Base-by-base conservation (phyloP, 1,140 invertebrate genomes). In the Pseudachorutes palmiensis region DNA sequence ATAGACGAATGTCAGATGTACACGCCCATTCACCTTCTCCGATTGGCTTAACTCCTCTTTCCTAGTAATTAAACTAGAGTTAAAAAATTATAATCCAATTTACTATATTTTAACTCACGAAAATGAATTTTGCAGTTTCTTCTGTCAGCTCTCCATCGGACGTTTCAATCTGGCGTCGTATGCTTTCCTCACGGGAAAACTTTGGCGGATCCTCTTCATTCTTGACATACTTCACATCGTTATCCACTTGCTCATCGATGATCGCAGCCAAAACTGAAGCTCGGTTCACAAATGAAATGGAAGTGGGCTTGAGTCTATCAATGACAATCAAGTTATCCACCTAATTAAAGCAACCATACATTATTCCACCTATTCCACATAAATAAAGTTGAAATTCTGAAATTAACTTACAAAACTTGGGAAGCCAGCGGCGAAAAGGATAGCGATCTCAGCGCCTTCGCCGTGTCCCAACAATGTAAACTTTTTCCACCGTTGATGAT, bases 281-380 rank as follows among this genome's bases (percentile, higher is more conserved):
- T 9, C 31, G 14, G 22, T 61, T 30, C 16, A 19, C 31, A 31
- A 16, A 61, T 5, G 28, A 29, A 9, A 19, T 29, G 5, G 31
- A 31, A 12, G 12, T 9, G 16, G 59, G 59, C 59, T 61, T 61
- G 3, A 61, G 3, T 5, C 5, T 2, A 31, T 61, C 59, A 61
- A 61, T 61, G 5, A 61, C 3, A 9, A 61, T 61, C 29, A 61
- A 61, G 5, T 31, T 26, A 61, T 61, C 29, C 24, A 61, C 59
- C 59, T 61, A 30, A 30, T 28, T 5, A 19, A 61, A 26, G 30
- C 26, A 57, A 57, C 22, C 12, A 45, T 19, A 12, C 36, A 45
- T 45, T 45, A 45, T 45, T 9, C 36, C 9, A 45, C 9, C 19
- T 45, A 57, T 57, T 12, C 22, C n/a, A 57, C 9, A 57, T 12